Conservation (phyloP, 2,113 vertebrate genomes). For the Terrapene triunguis region DNA sequence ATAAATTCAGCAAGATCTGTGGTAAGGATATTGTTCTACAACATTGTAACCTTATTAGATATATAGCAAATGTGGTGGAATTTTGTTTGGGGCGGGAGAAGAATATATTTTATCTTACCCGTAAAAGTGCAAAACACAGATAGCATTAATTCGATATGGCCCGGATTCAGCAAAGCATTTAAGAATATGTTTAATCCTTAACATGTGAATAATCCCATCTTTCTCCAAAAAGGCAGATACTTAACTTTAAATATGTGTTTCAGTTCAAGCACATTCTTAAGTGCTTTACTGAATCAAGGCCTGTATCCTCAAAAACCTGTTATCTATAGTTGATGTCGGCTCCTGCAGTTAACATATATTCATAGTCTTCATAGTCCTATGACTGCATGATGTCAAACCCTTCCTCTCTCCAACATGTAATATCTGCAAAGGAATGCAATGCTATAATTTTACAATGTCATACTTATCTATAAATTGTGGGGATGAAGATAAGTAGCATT, state of each 20-base stretch:
- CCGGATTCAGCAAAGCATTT: neutral
- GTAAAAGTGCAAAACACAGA: neutral
- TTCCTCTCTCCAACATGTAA: neutral
- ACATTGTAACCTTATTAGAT: neutral
- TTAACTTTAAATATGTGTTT: neutral
- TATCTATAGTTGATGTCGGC: neutral
- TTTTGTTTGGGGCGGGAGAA: neutral
- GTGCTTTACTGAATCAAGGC: neutral
- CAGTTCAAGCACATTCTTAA: neutral
- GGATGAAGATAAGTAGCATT: conserved; percentile 11
- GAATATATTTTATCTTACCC: neutral
- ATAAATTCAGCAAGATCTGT: neutral
- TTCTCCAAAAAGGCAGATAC: neutral
- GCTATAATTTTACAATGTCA: conserved; percentile 5
- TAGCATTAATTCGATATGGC: neutral
- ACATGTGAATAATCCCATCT: neutral
- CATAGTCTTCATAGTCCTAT: neutral
- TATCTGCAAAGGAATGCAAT: neutral
- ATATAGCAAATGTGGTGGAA: neutral
- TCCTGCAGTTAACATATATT: neutral
- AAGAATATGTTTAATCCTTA: neutral
- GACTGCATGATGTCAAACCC: neutral
- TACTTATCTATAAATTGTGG: conserved; percentile 21
- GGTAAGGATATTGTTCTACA: neutral
- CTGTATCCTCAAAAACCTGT: neutral